Base-by-base conservation (phyloP, 2,113 vertebrate species). In the Ochotona curzoniae region DNA sequence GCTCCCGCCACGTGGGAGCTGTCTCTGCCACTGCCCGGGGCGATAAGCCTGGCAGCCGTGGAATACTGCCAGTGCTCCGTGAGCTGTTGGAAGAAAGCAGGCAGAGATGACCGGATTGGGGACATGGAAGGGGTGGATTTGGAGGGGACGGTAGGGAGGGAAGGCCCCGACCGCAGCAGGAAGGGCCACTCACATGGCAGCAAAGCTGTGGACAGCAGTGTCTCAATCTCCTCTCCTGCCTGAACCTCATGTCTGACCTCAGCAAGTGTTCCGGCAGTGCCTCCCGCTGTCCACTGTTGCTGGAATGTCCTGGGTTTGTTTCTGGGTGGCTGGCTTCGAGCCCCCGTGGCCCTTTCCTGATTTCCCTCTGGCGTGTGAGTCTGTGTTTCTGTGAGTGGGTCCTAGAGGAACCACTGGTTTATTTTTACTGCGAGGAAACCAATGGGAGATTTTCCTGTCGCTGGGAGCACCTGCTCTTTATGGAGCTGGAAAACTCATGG, bases 201-300 rank as follows among this genome's bases (percentile, higher is more conserved):
- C 44, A n/a, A 54, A 30, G 7, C 23, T n/a, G 4, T 47, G 47
- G 21, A 8, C 44, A 57, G n/a, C 14, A 28, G 9, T 15, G 0
- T 30, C 35, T 47, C 18, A 20, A 44, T 4, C 20, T 14, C 4
- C 15, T 10, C 4, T 11, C 23, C 5, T n/a, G 7, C 63, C 38
- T 23, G 30, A 13, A 20, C 49, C 30, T 69, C 23, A 2, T 8
- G 21, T 21, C 26, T 20, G 66, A 15, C 74, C 47, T 66, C 8
- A 15, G 11, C 1, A 66, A 25, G 26, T 0, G 1, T 64, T 1
- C 11, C 25, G 7, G 1, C 2, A 12, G 11, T 64, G 54, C 78
- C 38, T 44, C 47, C 21, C 5, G 8, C 10, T 18, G 32, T 26
- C 26, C 8, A 0, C 26, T 8, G 0, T 32, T 0, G 0, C 78